Percentiles rank a stretch among this genome's conserved stretches.
Conservation (phyloP, 2,888 invertebrate genomes). For the Cephus spinipes region DNA sequence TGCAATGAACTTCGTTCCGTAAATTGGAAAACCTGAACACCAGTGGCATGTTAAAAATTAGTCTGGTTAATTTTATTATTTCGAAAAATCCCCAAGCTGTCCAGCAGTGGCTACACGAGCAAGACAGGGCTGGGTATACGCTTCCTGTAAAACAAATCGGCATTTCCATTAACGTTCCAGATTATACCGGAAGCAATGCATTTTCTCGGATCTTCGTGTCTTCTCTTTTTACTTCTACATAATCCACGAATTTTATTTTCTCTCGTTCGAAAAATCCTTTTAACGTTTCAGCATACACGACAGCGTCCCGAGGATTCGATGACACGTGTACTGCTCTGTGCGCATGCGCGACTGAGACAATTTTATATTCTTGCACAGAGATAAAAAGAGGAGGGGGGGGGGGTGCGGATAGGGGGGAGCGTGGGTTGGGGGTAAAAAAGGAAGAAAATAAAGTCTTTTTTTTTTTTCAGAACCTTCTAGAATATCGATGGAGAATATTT, state of each 20-base stretch:
- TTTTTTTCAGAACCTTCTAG: background rate
- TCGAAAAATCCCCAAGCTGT: background rate
- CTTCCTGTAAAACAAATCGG: background rate
- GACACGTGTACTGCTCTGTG: background rate
- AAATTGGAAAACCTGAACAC: background rate
- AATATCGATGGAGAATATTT: background rate
- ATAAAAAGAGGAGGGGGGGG: no score
- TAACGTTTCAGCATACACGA: background rate
- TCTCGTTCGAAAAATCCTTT: background rate
- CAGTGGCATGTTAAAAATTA: background rate
- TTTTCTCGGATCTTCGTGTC: background rate
- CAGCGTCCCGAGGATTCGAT: no score
- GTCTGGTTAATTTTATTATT: background rate
- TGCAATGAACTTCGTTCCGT: background rate
- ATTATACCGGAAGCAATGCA: background rate
- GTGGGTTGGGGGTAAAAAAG: no score
- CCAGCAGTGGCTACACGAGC: background rate
- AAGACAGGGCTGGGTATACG: background rate
- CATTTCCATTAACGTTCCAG: background rate
- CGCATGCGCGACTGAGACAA: background rate
- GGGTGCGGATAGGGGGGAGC: accelerated
- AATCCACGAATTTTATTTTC: background rate
- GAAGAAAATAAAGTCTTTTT: background rate
- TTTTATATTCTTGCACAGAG: background rate
- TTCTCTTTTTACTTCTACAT: background rate